Evolutionary conservation across 2,797 vertebrate genomes (phyloP).

Genomic region (Sebastes aleutianus): DNA sequence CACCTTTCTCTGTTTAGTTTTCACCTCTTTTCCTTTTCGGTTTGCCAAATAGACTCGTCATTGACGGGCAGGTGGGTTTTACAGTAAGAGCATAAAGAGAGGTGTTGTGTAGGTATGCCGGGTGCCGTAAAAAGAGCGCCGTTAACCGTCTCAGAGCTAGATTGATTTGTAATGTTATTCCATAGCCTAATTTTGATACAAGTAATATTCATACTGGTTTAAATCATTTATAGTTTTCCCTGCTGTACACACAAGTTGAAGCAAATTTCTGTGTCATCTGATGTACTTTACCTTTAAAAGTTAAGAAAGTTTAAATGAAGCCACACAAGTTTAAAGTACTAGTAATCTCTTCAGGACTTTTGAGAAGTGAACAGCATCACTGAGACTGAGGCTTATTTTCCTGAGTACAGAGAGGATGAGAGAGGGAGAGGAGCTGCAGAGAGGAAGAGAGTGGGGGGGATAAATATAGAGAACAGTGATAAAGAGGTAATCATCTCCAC

Average conservation of each 20-base stretch:
- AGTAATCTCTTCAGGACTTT: constrained; percentile 66
- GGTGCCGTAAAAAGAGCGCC: rapidly evolving
- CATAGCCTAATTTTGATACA: too few species aligned
- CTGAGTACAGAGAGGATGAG: constrained; percentile 47
- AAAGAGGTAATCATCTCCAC: constrained; percentile 74
- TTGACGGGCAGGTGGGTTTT: too few species aligned
- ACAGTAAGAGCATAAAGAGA: too few species aligned
- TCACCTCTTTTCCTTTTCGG: too few species aligned
- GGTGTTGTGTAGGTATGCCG: too few species aligned
- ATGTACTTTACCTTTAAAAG: constrained; percentile 45
- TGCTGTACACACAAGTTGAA: background rate
- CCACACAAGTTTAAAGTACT: constrained; percentile 57
- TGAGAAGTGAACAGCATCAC: constrained; percentile 53
- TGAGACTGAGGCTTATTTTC: constrained; percentile 67
- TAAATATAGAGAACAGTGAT: constrained; percentile 72
- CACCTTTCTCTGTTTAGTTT: too few species aligned
- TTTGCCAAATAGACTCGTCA: too few species aligned
- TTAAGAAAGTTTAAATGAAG: constrained; percentile 51
- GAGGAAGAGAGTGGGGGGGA: constrained; percentile 48
- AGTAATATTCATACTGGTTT: too few species aligned
- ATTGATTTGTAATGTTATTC: too few species aligned
- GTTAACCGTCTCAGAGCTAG: rapidly evolving
- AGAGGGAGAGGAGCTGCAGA: constrained; percentile 24
- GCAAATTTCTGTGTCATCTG: constrained; percentile 35
- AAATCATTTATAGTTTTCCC: rapidly evolving